A percentile compares a stretch with the other conserved stretches of the same genome.
These are phyloP conservation scores for Hoplias malabaricus DNA, from an alignment of 2,113 vertebrate species.

Conservation along the genomic window DNA sequence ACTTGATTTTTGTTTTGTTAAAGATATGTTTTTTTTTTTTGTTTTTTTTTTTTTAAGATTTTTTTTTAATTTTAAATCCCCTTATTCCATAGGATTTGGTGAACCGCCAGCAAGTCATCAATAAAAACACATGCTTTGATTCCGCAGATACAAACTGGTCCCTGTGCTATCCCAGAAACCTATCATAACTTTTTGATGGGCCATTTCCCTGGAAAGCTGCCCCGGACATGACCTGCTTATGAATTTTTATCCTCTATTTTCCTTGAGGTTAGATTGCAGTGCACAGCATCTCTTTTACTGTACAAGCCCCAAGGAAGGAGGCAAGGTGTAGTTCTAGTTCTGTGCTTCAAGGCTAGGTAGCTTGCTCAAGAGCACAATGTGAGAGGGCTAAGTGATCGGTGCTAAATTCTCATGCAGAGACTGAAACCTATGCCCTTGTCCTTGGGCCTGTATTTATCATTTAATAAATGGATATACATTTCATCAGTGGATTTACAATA, in stretches of 20 bases:
- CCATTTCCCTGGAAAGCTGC: not conserved
- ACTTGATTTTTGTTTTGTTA: too few species aligned
- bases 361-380: constrained; percentile 21
- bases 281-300: not conserved
- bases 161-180: not conserved
- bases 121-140: not conserved
- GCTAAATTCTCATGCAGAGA: not conserved
- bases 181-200: not conserved
- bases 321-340: not conserved
- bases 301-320: not conserved
- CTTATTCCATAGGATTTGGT: not conserved
- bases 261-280: not conserved
- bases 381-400: not conserved
- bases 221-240: not conserved
- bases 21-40: too few species aligned
- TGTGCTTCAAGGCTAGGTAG: constrained; percentile 10
- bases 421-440: not conserved
- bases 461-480: too few species aligned
- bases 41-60: too few species aligned
- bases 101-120: not conserved
- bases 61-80: too few species aligned
- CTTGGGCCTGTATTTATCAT: not conserved
- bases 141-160: not conserved
- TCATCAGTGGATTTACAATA: too few species aligned
- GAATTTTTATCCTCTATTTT: constrained; percentile 1